Evolutionary conservation across 2,797 vertebrate genomes (phyloP), one percentile per base, ranked within the genome.

Genomic region (Hapalemur alaotrensis): DNA sequence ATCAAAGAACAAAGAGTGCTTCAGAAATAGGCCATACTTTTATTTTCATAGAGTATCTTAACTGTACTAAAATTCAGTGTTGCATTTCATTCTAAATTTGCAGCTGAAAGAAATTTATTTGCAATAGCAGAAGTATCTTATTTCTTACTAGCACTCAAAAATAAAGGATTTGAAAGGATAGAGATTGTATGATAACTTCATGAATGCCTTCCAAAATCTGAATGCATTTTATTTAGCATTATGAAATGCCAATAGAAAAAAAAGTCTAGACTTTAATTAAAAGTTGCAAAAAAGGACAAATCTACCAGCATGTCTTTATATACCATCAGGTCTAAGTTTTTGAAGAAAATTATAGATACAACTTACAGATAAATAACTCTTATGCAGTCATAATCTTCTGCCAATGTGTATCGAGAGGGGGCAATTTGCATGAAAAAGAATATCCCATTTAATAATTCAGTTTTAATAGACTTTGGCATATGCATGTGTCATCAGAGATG

Each of bases 401-500:
- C 91, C 95, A 94, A 32, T n/a, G 15, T 96, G 72, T 98, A 61
- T 63, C 94, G 83, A 95, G 72, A 93, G 15, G 76, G 91, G 89
- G 7, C 54, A 89, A 32, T 96, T 96, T 96, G n/a, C 91, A 97
- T 69, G 75, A 81, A 75, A 93, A 97, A 92, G 91, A 96, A 78
- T 8, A 23, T 82, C 96, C 65, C 65, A 38, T 76, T 84, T 75
- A 52, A 83, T 95, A 59, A 93, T 90, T 96, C 57, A 63, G 17
- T 89, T 95, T 91, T 89, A 86, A 9, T 91, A 72, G 91, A 96
- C 95, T 98, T 98, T 97, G 93, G 88, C 93, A 97, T 96, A 94
- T 97, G 97, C 97, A 95, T 96, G 92, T 92, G 95, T 97, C 95
- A 97, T 97, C 97, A 95, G 96, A 95, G 85, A 93, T 89, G 79